These are phyloP conservation scores for Drosophila tani DNA, from an alignment of 1,140 invertebrate species.

Conservation along the genomic window DNA sequence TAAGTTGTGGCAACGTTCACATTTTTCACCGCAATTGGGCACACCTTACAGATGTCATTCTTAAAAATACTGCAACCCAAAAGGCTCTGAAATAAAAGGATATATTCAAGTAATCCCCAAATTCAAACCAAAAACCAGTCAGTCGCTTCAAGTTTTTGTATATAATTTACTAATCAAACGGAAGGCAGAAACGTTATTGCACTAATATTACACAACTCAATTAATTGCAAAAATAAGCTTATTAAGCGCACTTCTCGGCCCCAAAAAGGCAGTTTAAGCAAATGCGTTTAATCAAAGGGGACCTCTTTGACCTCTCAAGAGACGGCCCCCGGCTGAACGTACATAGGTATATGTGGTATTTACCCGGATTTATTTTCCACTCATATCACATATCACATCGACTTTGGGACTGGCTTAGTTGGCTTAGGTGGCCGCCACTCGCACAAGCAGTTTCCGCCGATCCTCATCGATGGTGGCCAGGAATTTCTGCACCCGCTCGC, in stretches of 20 bases:
- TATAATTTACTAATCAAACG: constrained; percentile 28
- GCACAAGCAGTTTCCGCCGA: constrained; percentile 57
- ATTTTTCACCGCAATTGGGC: no score
- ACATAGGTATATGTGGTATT: constrained; percentile 20
- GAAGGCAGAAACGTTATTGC: constrained; percentile 24
- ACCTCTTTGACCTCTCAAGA: neutral
- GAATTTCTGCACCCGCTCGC: constrained; percentile 66
- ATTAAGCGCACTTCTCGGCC: constrained; percentile 6
- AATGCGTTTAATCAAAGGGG: constrained; percentile 2
- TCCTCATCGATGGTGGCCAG: constrained; percentile 60
- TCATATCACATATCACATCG: constrained; percentile 25
- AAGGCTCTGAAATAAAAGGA: neutral
- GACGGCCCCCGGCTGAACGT: constrained; percentile 10
- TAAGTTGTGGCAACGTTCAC: no score
- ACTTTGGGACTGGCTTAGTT: constrained; percentile 6
- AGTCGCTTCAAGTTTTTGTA: neutral
- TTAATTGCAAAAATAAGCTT: constrained; percentile 21
- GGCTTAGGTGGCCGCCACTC: constrained; percentile 54
- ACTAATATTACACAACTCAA: constrained; percentile 26
- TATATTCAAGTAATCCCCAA: neutral
- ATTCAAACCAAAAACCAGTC: neutral
- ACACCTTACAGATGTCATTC: no score
- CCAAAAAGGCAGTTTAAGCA: constrained; percentile 2
- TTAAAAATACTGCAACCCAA: neutral
- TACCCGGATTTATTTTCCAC: constrained; percentile 29